A percentile compares a stretch with the other conserved stretches of the same genome.
Conservation (phyloP, 2,113 vertebrate genomes). For the Tinamus guttatus region DNA sequence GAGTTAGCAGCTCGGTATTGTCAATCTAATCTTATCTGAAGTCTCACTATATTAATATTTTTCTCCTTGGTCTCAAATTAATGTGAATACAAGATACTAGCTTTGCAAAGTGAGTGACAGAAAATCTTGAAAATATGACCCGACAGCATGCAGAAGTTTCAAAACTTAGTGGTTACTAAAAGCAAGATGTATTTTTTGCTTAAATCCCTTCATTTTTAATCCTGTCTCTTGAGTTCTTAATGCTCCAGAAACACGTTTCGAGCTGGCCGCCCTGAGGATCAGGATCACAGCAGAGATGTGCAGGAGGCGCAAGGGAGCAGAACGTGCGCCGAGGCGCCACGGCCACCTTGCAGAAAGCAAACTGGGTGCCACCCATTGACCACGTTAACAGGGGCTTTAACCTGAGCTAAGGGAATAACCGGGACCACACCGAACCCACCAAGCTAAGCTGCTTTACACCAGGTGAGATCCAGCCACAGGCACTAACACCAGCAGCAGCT, state of each 20-base stretch:
- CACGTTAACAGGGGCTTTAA: background rate
- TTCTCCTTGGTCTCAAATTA: background rate
- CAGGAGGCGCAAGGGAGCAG: background rate
- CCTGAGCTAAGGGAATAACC: background rate
- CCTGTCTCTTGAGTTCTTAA: background rate
- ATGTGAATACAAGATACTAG: background rate
- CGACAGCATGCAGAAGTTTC: background rate
- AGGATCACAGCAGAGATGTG: background rate
- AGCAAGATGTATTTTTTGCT: background rate
- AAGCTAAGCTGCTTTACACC: background rate
- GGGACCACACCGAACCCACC: background rate
- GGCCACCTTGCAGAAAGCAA: background rate
- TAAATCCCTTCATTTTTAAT: background rate
- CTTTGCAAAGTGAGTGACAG: background rate
- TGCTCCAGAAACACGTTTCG: background rate
- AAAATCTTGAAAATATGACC: background rate
- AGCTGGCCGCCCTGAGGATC: background rate
- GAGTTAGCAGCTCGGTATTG: background rate
- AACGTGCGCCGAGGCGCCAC: background rate
- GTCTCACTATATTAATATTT: background rate
- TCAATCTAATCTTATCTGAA: conserved; percentile 25
- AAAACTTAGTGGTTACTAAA: background rate
- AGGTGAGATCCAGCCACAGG: background rate
- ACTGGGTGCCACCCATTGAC: rapidly evolving
- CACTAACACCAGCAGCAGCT: background rate